These are phyloP conservation scores for Perodicticus potto DNA, from an alignment of 2,797 vertebrate genomes.

Conservation along the genomic window DNA sequence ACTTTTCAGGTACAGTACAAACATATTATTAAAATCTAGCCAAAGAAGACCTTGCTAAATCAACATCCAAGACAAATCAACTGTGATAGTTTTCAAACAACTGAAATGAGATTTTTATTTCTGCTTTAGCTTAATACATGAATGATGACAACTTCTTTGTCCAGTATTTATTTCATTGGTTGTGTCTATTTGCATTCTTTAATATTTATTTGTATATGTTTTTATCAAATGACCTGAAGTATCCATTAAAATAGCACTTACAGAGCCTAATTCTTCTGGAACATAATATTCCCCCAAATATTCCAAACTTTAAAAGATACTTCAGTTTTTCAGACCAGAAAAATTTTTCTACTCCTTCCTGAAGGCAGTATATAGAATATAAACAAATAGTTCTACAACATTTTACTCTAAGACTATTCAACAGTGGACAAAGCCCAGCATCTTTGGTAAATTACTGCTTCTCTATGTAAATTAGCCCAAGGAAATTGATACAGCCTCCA, in stretches of 20 bases:
- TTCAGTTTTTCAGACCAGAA: slow-evolving; percentile 29
- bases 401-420: slow-evolving; percentile 1
- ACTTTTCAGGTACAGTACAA: slow-evolving; percentile 55
- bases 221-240: slow-evolving; percentile 33
- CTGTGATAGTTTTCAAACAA: slow-evolving; percentile 27
- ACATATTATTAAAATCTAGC: slow-evolving; percentile 71
- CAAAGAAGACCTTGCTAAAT: slow-evolving; percentile 56
- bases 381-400: slow-evolving; percentile 39
- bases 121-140: background rate
- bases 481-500: background rate
- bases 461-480: slow-evolving; percentile 13
- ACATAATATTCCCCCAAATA: background rate
- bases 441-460: slow-evolving; percentile 37
- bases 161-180: slow-evolving; percentile 22
- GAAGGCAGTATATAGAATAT: background rate
- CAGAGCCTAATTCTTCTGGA: background rate
- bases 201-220: slow-evolving; percentile 20
- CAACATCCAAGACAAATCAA: slow-evolving; percentile 61
- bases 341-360: background rate
- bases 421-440: background rate
- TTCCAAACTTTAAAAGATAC: slow-evolving; percentile 24
- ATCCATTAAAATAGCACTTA: background rate
- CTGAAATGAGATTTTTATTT: slow-evolving; percentile 44
- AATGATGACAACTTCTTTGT: slow-evolving; percentile 25
- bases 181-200: slow-evolving; percentile 20